Percentiles rank a stretch among this genome's conserved stretches.
Evolutionary conservation across 92 coral and sea anemone genomes (phyloP).

Genomic region (Scolanthus callimorphus): DNA sequence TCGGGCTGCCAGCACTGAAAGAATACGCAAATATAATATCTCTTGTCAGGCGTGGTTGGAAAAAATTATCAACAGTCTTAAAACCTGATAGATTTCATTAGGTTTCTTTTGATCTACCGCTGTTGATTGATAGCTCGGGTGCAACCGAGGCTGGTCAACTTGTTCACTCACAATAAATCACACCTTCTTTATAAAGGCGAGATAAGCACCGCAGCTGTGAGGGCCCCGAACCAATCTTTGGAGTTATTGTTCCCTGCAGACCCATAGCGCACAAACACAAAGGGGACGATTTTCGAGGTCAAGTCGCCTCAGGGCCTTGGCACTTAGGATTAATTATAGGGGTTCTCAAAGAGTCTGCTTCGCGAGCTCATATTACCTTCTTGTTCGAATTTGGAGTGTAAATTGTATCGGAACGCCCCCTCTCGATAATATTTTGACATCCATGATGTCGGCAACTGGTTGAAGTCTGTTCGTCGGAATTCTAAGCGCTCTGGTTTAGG

Average conservation of each 20-base stretch:
- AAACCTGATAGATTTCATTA: slow-evolving; percentile 99
- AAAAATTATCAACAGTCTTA: slow-evolving; percentile 91
- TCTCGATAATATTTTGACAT: slow-evolving; percentile 75
- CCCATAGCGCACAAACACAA: slow-evolving; percentile 27
- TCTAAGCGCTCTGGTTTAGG: slow-evolving; percentile 2
- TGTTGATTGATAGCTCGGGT: slow-evolving; percentile 55
- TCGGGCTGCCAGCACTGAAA: neutral
- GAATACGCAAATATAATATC: slow-evolving; percentile 64
- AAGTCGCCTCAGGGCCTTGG: slow-evolving; percentile 59
- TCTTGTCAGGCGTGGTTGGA: slow-evolving; percentile 88
- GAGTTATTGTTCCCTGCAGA: slow-evolving; percentile 39
- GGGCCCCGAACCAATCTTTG: slow-evolving; percentile 36
- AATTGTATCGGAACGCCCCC: slow-evolving; percentile 96
- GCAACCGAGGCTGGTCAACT: slow-evolving; percentile 42
- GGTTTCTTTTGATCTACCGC: slow-evolving; percentile 93
- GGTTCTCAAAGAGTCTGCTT: slow-evolving; percentile 53
- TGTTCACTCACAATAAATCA: slow-evolving; percentile 62
- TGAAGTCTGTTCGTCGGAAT: slow-evolving; percentile 4
- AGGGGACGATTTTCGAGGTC: slow-evolving; percentile 60
- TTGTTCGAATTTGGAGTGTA: slow-evolving; percentile 90
- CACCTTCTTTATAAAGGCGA: slow-evolving; percentile 57
- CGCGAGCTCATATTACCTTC: slow-evolving; percentile 68
- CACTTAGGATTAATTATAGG: slow-evolving; percentile 74
- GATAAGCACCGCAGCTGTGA: slow-evolving; percentile 66
- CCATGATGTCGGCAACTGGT: slow-evolving; percentile 38